Percentiles rank a stretch among this genome's conserved stretches.
These are phyloP conservation scores for Melanocharis versteri DNA, from an alignment of 2,113 vertebrate species.

Conservation along the genomic window DNA sequence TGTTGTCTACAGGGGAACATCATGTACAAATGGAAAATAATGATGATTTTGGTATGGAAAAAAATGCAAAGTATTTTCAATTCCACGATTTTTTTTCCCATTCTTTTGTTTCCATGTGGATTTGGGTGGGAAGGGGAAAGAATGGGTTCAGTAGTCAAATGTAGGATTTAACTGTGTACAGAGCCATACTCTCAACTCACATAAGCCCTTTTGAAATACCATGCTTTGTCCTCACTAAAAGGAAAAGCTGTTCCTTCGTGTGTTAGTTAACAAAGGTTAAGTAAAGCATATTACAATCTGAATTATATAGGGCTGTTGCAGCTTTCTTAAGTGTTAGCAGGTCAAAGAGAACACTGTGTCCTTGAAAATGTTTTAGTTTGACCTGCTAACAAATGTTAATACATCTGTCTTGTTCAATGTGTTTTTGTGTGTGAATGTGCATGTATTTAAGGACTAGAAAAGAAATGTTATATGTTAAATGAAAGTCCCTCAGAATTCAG, in stretches of 20 bases:
- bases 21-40: background rate
- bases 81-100: background rate
- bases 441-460: slow-evolving; percentile 28
- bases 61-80: background rate
- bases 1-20: background rate
- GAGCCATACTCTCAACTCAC: slow-evolving; percentile 3
- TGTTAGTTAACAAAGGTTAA: slow-evolving; percentile 54
- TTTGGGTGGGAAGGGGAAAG: background rate
- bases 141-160: background rate
- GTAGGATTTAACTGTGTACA: slow-evolving; percentile 1
- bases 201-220: slow-evolving; percentile 51
- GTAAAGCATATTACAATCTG: slow-evolving; percentile 54
- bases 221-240: slow-evolving; percentile 41
- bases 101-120: background rate
- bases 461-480: background rate
- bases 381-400: slow-evolving; percentile 31
- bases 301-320: slow-evolving; percentile 21
- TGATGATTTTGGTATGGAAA: background rate
- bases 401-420: background rate
- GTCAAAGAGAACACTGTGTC: slow-evolving; percentile 23
- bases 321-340: slow-evolving; percentile 40
- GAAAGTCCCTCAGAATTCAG: slow-evolving; percentile 24
- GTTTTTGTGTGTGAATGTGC: slow-evolving; percentile 15
- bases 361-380: slow-evolving; percentile 40
- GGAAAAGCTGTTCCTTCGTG: slow-evolving; percentile 46